Percentiles rank a stretch among this genome's conserved stretches.
Conservation (phyloP, 2,113 vertebrate species). For the Elanoides forficatus region DNA sequence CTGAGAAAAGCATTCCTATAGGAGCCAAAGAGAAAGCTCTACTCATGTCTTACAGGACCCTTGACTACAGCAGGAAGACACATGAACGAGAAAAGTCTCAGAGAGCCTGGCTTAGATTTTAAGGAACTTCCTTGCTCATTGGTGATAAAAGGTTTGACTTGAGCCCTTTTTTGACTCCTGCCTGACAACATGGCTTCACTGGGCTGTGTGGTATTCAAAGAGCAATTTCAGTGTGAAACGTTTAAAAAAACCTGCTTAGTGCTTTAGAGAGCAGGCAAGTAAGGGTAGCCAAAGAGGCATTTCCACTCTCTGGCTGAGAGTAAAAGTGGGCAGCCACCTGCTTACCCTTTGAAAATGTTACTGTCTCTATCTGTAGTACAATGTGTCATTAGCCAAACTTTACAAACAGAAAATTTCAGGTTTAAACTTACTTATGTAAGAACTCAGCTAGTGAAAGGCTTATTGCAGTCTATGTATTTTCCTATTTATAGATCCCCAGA, state of each 20-base stretch:
- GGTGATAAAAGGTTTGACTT: neutral
- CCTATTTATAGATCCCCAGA: neutral
- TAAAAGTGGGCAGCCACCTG: neutral
- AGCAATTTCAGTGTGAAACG: neutral
- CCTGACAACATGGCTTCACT: neutral
- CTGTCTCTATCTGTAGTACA: neutral
- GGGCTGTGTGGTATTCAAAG: neutral
- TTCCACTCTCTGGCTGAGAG: neutral
- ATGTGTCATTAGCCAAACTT: neutral
- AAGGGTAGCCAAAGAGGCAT: neutral
- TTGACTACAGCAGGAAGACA: neutral
- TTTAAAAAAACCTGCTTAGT: neutral
- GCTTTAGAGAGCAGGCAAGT: neutral
- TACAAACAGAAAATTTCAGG: neutral
- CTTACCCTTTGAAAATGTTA: neutral
- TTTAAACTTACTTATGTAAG: neutral
- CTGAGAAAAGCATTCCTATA: neutral
- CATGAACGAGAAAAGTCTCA: neutral
- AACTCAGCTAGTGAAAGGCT: neutral
- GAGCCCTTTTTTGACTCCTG: neutral
- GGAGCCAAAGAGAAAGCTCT: neutral
- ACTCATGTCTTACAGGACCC: neutral
- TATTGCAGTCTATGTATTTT: neutral
- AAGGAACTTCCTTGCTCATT: neutral
- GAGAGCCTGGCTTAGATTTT: neutral